Base-by-base conservation (phyloP, 2,797 vertebrate genomes). In the Acanthornis magna region DNA sequence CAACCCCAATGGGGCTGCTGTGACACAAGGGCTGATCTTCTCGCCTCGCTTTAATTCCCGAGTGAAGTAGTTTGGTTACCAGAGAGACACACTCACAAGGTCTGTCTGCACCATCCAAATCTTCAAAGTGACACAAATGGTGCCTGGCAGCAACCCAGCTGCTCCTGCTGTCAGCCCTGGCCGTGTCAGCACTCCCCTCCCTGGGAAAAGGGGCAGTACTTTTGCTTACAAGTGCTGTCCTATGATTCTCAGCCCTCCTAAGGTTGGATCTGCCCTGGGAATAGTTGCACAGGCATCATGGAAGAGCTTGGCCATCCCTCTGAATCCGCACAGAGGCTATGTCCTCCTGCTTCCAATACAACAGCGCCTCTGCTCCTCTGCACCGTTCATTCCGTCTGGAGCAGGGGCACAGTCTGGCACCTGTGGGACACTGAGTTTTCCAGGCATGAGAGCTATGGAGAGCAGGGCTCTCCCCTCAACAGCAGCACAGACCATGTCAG, bases 321-420 rank as follows among this genome's bases (percentile, higher is more conserved):
- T 0, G 0, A 53, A 82, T 11, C 11, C 1, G 0, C 57, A 18
- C 7, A 27, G 48, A 26, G 22, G 40, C 43, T 14, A 8, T 6
- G 22, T 54, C 57, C 57, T 26, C 32, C 47, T 62, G n/a, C n/a
- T 38, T 45, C 48, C 79, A n/a, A 2, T 11, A 11, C 38, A 72
- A 8, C 27, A 54, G 27, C 27, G 45, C 48, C 10, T 47, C 67
- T 47, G 57, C 29, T 47, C 57, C 67, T 62, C 67, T 72, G 48
- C 40, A 12, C 48, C 18, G 1, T 13, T 27, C 67, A 15, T 27
- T 22, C 27, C 48, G 27, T 7, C 45, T 54, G 79, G 11, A 72
- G n/a, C 22, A 54, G 48, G 57, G n/a, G 14, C 38, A 48, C 47
- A 61, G 9, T 2, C 47, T 43, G 38, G 55, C 47, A 26, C 27